Conservation (phyloP, 2,888 invertebrate species). For the Tinea pellionella region DNA sequence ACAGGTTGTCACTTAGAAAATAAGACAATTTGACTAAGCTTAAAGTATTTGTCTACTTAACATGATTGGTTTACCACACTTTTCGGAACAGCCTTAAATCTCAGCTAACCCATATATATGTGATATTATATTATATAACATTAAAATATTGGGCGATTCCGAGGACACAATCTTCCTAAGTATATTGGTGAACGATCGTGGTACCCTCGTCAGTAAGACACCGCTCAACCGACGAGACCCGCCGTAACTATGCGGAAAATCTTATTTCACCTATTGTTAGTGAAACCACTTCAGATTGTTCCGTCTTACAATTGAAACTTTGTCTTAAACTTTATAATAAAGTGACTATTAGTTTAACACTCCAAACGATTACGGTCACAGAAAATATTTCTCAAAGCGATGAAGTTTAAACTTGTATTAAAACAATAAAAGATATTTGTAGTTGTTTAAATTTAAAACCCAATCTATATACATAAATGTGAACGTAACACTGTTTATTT, state of each 20-base stretch:
- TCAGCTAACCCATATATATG: too few species aligned
- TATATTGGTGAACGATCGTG: neutral
- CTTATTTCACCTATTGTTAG: slow-evolving; percentile 18
- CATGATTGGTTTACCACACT: too few species aligned
- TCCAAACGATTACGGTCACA: neutral
- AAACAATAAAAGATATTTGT: too few species aligned
- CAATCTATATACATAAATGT: too few species aligned
- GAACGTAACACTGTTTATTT: too few species aligned
- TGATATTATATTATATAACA: neutral
- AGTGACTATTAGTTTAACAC: neutral
- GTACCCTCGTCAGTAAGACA: slow-evolving; percentile 3
- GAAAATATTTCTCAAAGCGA: too few species aligned
- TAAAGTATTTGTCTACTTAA: too few species aligned
- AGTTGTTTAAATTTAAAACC: too few species aligned
- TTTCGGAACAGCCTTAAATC: too few species aligned
- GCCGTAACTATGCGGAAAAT: slow-evolving; percentile 18
- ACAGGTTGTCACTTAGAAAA: too few species aligned
- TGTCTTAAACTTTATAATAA: neutral
- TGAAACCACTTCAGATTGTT: slow-evolving; percentile 11
- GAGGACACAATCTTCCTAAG: neutral
- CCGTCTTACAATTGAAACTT: neutral
- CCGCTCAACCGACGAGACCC: slow-evolving; percentile 8
- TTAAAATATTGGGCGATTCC: neutral
- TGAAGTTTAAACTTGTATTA: too few species aligned
- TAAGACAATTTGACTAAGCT: too few species aligned